A percentile compares a stretch with the other conserved stretches of the same genome.
Conservation (phyloP, 2,113 vertebrate species). For the Engystomops pustulosus region DNA sequence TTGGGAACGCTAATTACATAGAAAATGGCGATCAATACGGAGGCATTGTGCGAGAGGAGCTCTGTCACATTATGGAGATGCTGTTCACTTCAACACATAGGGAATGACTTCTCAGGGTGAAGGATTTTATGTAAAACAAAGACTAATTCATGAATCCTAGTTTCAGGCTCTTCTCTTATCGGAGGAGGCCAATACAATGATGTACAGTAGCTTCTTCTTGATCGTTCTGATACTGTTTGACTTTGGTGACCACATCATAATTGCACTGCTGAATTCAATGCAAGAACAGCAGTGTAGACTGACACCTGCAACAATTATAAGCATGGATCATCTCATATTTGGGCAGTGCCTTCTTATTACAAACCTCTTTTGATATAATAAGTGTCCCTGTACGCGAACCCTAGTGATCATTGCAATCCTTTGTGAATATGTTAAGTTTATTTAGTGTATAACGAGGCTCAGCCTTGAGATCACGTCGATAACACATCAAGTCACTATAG, state of each 20-base stretch:
- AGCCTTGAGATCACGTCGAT: too few relatives aligned
- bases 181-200: background rate
- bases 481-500: too few relatives aligned
- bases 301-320: too few relatives aligned
- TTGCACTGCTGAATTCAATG: background rate
- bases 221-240: background rate
- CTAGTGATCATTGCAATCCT: too few relatives aligned
- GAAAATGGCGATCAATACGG: background rate
- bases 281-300: background rate
- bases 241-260: too few relatives aligned
- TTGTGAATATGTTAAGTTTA: too few relatives aligned
- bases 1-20: constrained; percentile 11
- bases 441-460: too few relatives aligned
- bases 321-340: too few relatives aligned
- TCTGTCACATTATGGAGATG: background rate
- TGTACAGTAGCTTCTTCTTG: background rate
- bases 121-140: background rate
- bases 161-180: background rate
- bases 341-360: too few relatives aligned
- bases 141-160: background rate
- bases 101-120: background rate
- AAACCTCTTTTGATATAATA: too few relatives aligned
- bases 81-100: background rate
- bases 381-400: too few relatives aligned
- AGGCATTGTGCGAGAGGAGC: background rate